Percentiles rank a stretch among this genome's conserved stretches.
These are phyloP conservation scores for Naja naja DNA, from an alignment of 2,113 vertebrate genomes.

Conservation along the genomic window DNA sequence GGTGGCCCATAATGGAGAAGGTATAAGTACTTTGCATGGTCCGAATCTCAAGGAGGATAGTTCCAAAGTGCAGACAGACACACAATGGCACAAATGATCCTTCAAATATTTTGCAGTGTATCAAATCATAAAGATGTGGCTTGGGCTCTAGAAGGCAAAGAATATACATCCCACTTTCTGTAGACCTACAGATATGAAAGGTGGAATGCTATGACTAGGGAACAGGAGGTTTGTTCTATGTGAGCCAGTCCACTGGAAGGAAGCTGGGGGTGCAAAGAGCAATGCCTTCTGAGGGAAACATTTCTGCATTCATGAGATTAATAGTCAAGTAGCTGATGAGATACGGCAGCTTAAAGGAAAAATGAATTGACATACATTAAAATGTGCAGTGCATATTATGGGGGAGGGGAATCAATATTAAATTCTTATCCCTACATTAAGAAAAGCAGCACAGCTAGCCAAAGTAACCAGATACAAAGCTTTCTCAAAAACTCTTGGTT, in stretches of 20 bases:
- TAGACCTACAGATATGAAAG: background rate
- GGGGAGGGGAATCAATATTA: no score
- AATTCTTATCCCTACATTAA: conserved; percentile 25
- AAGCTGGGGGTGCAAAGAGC: background rate
- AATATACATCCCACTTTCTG: background rate
- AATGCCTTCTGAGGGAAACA: background rate
- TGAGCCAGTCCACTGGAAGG: background rate
- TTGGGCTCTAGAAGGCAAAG: background rate
- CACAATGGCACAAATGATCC: conserved; percentile 7
- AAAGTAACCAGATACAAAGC: conserved; percentile 18
- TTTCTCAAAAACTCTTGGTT: background rate
- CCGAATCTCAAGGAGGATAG: background rate
- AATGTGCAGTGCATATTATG: background rate
- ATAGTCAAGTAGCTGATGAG: conserved; percentile 35
- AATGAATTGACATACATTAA: background rate
- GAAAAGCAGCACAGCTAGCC: conserved; percentile 27
- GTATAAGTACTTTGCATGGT: background rate
- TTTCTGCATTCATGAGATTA: background rate
- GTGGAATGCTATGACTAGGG: accelerated
- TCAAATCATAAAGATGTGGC: background rate
- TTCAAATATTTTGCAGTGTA: conserved; percentile 22
- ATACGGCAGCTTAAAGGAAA: conserved; percentile 15
- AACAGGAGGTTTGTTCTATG: background rate
- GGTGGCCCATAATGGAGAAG: background rate
- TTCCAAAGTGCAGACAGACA: background rate